Base-by-base conservation (phyloP, 2,113 vertebrate species). In the Syngnathus typhle region DNA sequence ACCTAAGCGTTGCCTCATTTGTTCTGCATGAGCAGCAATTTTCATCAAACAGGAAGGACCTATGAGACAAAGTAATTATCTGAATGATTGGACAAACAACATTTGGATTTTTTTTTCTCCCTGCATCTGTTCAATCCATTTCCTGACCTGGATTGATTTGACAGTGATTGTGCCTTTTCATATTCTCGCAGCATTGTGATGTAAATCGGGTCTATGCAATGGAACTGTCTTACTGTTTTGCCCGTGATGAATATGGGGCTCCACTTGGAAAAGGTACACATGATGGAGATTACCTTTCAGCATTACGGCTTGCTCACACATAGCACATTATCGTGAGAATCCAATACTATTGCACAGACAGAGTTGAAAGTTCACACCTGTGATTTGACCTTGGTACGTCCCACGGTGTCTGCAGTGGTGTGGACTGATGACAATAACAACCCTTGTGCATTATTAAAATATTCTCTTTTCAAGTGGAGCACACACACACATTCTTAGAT, bases 101-200 rank as follows among this genome's bases (percentile, higher is more conserved):
- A 36, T 60, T 55, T 61, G 3, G 55, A 8, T 4, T 47, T 46
- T 39, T 47, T 39, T 27, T 46, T 69, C 27, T 38, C 19, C 38
- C 36, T 36, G 56, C 63, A 61, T 37, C 39, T 36, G 63, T 62
- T 69, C 51, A 12, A 23, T 60, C 12, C 43, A 37, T 60, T 60
- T 12, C 3, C 3, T n/a, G 27, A 32, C 37, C n/a, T 16, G 46
- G 47, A 36, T 16, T 5, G 63, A 68, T 64, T 19, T 51, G 43
- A 44, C 55, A 18, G 54, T 6, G 19, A 9, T 41, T 11, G 9
- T 61, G 18, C 38, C 38, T 16, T 15, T 59, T 9, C 16, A 37
- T 37, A 2, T 15, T 9, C 32, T 16, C 13, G 18, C 32, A 59
- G 32, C 32, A 18, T 59, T 59, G 32, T 39, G 16, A 46, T 41